Evolutionary conservation across 2,113 vertebrate species (phyloP).

Genomic region (Falcunculus frontatus): DNA sequence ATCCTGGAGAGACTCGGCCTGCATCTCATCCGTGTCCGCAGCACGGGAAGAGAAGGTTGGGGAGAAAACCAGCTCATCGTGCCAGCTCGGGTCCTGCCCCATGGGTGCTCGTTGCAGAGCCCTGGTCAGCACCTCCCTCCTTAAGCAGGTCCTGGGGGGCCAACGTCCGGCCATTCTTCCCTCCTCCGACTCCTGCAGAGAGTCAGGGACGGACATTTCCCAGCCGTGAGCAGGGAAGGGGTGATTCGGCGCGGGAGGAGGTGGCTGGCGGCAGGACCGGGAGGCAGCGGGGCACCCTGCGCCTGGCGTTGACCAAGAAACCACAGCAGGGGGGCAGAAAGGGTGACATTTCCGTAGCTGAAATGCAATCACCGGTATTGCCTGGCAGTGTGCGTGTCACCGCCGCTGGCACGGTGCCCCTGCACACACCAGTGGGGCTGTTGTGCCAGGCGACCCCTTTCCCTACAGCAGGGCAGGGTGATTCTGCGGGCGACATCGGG

Average conservation of each 20-base stretch:
- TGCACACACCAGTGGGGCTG: accelerated
- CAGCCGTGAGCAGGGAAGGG: accelerated
- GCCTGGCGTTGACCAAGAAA: background rate
- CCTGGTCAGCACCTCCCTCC: background rate
- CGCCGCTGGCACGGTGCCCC: background rate
- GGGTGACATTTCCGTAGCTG: background rate
- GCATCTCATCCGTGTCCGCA: background rate
- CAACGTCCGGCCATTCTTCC: background rate
- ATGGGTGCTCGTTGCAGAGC: background rate
- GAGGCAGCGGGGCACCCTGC: background rate
- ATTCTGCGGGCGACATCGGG: accelerated
- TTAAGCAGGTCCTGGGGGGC: background rate
- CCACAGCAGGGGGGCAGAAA: accelerated
- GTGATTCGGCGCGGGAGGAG: background rate
- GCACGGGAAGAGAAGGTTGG: accelerated
- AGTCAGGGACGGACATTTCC: background rate
- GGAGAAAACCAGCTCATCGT: background rate
- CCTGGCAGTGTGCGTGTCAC: accelerated
- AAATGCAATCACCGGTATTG: background rate
- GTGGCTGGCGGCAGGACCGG: accelerated
- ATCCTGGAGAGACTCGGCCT: background rate
- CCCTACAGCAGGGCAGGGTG: background rate
- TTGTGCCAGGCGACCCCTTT: background rate
- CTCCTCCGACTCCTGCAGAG: background rate
- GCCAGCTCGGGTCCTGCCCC: background rate